Conservation (phyloP, 2,888 invertebrate species). For the Drosophila suboccidentalis region DNA sequence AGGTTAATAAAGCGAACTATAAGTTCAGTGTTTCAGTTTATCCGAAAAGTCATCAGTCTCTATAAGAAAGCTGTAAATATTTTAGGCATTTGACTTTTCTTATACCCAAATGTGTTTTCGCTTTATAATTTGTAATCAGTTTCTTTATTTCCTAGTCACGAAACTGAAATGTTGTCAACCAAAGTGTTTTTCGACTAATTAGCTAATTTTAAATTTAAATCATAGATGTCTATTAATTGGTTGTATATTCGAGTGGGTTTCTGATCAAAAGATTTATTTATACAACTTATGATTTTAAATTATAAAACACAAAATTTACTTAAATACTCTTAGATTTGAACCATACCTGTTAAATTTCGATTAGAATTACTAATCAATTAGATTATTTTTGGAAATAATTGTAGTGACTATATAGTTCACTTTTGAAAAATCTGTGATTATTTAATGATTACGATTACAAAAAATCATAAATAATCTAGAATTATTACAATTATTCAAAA, state of each 20-base stretch:
- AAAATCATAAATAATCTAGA: too few relatives aligned
- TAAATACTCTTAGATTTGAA: not conserved
- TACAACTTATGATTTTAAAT: not conserved
- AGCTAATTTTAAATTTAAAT: conserved; percentile 18
- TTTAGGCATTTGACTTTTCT: conserved; percentile 10
- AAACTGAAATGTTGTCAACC: conserved; percentile 9
- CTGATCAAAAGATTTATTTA: not conserved
- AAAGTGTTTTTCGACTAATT: conserved; percentile 3
- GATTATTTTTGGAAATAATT: too few relatives aligned
- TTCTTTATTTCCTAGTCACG: conserved; percentile 13
- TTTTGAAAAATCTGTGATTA: too few relatives aligned
- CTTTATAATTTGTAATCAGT: not conserved
- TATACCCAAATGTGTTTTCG: not conserved
- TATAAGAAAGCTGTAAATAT: not conserved
- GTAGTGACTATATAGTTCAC: too few relatives aligned
- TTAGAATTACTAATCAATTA: too few relatives aligned
- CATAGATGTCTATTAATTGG: conserved; percentile 3
- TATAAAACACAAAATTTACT: not conserved
- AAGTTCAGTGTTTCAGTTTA: not conserved
- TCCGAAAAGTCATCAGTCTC: not conserved
- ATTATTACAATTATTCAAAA: too few relatives aligned
- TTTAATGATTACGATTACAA: too few relatives aligned
- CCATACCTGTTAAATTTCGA: too few relatives aligned
- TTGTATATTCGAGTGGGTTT: conserved; percentile 5
- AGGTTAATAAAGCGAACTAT: not conserved